These are phyloP conservation scores for Rapana venosa DNA, from an alignment of 2,888 invertebrate species.

Conservation along the genomic window DNA sequence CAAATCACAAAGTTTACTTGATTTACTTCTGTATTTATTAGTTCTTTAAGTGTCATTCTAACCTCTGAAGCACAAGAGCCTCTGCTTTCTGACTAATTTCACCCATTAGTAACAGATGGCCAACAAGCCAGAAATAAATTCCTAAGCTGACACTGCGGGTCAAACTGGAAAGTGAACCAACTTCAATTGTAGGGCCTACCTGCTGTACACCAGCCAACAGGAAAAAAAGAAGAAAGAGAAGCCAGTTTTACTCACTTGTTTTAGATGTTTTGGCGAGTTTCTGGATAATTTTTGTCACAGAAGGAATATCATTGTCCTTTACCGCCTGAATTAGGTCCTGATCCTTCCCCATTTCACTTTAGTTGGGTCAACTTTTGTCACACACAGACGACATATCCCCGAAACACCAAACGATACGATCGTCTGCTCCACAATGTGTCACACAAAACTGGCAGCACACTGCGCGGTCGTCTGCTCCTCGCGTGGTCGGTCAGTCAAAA, in stretches of 20 bases:
- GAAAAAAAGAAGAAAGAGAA: neutral
- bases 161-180: slow-evolving; percentile 4
- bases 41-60: neutral
- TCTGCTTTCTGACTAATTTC: neutral
- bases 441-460: slow-evolving; percentile 7
- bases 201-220: neutral
- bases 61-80: neutral
- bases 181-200: neutral
- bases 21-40: no score
- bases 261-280: slow-evolving; percentile 55
- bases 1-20: no score
- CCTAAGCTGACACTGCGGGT: neutral
- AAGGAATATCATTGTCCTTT: slow-evolving; percentile 62
- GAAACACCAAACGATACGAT: slow-evolving; percentile 11
- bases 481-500: slow-evolving; percentile 22
- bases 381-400: slow-evolving; percentile 42
- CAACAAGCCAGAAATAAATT: slow-evolving; percentile 18
- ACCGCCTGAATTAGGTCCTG: slow-evolving; percentile 70
- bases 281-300: slow-evolving; percentile 61
- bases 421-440: slow-evolving; percentile 31
- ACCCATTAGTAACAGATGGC: slow-evolving; percentile 16
- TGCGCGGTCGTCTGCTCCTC: neutral
- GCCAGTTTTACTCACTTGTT: slow-evolving; percentile 34
- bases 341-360: slow-evolving; percentile 66
- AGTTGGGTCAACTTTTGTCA: slow-evolving; percentile 30